These are phyloP conservation scores for Zygogramma bicolorata DNA, from an alignment of 2,888 invertebrate species.

Conservation along the genomic window DNA sequence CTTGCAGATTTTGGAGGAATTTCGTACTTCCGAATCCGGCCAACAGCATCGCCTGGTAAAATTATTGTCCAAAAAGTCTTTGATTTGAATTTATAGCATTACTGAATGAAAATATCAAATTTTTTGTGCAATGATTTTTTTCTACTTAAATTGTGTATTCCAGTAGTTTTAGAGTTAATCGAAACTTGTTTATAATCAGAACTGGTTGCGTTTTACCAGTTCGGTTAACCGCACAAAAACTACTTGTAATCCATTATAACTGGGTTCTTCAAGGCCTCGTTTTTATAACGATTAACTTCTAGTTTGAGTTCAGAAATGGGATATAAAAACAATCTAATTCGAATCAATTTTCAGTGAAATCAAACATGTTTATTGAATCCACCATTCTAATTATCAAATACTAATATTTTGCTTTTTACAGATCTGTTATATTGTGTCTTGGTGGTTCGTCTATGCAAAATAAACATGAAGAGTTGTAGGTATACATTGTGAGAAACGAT, in stretches of 20 bases:
- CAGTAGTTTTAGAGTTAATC: slow-evolving; percentile 16
- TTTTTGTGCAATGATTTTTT: slow-evolving; percentile 32
- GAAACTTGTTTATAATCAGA: background rate
- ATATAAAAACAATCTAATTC: no score
- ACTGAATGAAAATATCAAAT: slow-evolving; percentile 25
- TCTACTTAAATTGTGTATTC: slow-evolving; percentile 8
- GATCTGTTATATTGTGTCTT: no score
- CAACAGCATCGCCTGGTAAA: slow-evolving; percentile 69
- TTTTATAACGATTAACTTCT: background rate
- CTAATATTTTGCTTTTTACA: no score
- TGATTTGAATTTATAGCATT: slow-evolving; percentile 24
- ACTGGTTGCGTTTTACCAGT: background rate
- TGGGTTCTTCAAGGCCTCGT: background rate
- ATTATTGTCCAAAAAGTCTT: slow-evolving; percentile 59
- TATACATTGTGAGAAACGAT: no score
- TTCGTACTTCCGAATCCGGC: slow-evolving; percentile 69
- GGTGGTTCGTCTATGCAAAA: no score
- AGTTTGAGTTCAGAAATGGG: background rate
- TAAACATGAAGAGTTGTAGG: no score
- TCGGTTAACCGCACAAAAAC: background rate
- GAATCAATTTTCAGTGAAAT: no score
- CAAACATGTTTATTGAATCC: no score
- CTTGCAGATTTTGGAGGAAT: slow-evolving; percentile 71
- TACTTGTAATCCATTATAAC: background rate
- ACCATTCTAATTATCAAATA: no score